A percentile compares a stretch with the other conserved stretches of the same genome.
Evolutionary conservation across 2,888 invertebrate genomes (phyloP).

Genomic region (Tetropium fuscum): DNA sequence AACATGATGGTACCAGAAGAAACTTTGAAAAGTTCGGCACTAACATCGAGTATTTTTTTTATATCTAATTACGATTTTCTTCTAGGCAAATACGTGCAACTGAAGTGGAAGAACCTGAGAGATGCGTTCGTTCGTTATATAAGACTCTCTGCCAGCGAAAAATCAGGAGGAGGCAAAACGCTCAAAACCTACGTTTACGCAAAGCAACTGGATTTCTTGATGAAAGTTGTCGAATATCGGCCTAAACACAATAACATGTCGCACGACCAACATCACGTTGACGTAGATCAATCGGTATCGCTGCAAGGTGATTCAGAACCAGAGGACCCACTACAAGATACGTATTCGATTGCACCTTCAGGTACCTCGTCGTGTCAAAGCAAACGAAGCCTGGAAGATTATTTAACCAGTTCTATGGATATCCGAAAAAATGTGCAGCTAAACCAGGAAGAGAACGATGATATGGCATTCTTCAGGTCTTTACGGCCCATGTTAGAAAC

Average conservation of each 20-base stretch:
- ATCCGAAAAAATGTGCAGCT: too few species aligned
- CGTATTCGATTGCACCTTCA: too few species aligned
- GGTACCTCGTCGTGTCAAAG: too few species aligned
- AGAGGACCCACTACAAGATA: not conserved
- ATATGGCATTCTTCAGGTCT: not conserved
- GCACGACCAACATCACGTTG: not conserved
- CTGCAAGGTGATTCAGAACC: not conserved
- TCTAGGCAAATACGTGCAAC: not conserved
- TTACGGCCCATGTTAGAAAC: not conserved
- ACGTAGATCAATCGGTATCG: not conserved
- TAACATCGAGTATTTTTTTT: too few species aligned
- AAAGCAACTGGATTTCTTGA: not conserved
- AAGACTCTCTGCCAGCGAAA: not conserved
- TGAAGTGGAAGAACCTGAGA: conserved; percentile 6
- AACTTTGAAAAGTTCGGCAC: too few species aligned
- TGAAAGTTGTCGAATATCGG: not conserved
- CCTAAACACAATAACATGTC: not conserved
- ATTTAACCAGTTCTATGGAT: too few species aligned
- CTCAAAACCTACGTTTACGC: not conserved
- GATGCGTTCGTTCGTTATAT: not conserved
- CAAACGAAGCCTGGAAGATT: too few species aligned
- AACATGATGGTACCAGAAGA: too few species aligned
- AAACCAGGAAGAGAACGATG: not conserved
- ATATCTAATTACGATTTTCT: too few species aligned
- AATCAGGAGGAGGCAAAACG: not conserved